Base-by-base conservation (phyloP, 2,888 invertebrate species). In the Dicroscelio sp. region DNA sequence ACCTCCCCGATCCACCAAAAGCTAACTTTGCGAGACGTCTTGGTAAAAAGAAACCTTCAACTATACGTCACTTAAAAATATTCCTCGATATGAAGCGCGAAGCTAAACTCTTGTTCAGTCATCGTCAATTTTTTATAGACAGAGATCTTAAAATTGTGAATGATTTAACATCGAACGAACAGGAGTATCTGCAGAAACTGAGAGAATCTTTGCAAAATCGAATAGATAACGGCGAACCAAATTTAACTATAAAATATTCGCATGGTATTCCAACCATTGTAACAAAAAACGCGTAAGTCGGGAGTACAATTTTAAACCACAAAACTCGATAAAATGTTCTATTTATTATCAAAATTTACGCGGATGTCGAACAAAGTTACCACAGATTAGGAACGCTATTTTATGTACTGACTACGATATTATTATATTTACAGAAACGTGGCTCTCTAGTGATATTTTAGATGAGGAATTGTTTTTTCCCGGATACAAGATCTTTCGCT, bases 321-420 rank as follows among this genome's bases (percentile, higher is more conserved):
- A 33, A 65, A 65, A 58, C 23, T 12, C 58, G 33, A 69, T 25
- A 17, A 43, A 69, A 20, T 31, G 33, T 20, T 73, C 52, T 3
- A 30, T 73, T 52, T 73, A 73, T 73, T 73, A 52, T 52, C 52
- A 73, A 58, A 76, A 76, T 38, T 33, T 76, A 17, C 58, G 76
- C 27, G 76, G 76, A 23, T 33, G 52, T 12, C 33, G 76, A 27
- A 76, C 60, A 12, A 76, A 76, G 38, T 17, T 75, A 33, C 35
- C n/a, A 33, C 35, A 33, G 17, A 33, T 75, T 55, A 31, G 75
- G n/a, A 55, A 75, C 2, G 55, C 31, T 33, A n/a, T 75, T 30
- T 31, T 43, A 2, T 20, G 14, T 10, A 35, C 25, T 38, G n/a
- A 58, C 27, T 76, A 76, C 31, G 76, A 76, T 38, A 27, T 58